phyloP scores from a whole-genome alignment of 2,888 invertebrate species.

The Platypus cylindrus region DNA sequence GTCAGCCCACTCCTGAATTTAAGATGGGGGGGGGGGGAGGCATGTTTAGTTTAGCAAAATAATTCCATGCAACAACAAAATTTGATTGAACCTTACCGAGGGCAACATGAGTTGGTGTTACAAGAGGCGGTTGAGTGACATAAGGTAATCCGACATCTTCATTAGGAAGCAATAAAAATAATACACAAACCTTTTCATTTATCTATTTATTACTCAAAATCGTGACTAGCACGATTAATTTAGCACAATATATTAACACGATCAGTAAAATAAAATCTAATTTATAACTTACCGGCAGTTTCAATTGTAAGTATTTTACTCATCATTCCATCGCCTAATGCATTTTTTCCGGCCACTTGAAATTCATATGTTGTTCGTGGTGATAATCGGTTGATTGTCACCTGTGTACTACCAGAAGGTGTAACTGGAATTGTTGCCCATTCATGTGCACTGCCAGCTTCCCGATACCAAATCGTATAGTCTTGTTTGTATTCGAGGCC shows the following conservation, averaged over 20 bases:
- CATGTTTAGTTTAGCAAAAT: too few species aligned
- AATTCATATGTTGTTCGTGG: slow-evolving; percentile 92
- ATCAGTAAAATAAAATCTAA: neutral
- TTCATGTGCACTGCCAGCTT: slow-evolving; percentile 73
- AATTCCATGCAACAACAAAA: too few species aligned
- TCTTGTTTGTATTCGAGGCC: slow-evolving; percentile 84
- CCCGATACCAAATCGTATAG: slow-evolving; percentile 89
- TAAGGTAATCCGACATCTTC: slow-evolving; percentile 45
- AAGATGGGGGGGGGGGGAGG: too few species aligned
- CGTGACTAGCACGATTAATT: too few species aligned
- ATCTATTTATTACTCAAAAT: too few species aligned
- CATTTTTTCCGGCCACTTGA: slow-evolving; percentile 89
- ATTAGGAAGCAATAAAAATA: slow-evolving; percentile 17
- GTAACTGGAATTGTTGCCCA: slow-evolving; percentile 92
- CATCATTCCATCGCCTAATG: slow-evolving; percentile 90
- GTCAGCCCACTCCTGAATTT: too few species aligned
- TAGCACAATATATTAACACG: neutral
- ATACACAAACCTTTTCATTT: too few species aligned
- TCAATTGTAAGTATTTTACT: slow-evolving; percentile 83
- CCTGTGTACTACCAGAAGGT: slow-evolving; percentile 78
- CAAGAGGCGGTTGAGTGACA: slow-evolving; percentile 54
- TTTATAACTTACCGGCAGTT: slow-evolving; percentile 62
- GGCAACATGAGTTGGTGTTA: slow-evolving; percentile 49
- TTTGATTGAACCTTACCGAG: too few species aligned
- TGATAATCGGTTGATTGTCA: slow-evolving; percentile 80